Percentiles rank a stretch among this genome's conserved stretches.
These are phyloP conservation scores for Drosophila subsilvestris DNA, from an alignment of 2,888 invertebrate genomes.

Conservation along the genomic window DNA sequence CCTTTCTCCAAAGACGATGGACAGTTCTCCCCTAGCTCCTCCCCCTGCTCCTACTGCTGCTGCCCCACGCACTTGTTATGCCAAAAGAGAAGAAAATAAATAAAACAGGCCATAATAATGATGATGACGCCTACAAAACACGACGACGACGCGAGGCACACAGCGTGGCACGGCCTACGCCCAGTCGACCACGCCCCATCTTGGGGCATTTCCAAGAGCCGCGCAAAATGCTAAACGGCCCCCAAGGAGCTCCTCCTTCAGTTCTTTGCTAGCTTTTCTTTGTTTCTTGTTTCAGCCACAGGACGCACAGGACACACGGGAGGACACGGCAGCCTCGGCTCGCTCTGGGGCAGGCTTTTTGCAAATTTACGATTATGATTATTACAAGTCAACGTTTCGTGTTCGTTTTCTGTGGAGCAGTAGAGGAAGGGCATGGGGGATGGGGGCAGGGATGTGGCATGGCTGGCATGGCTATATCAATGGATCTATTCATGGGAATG, in stretches of 20 bases:
- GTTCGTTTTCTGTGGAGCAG: constrained; percentile 11
- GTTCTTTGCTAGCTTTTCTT: constrained; percentile 6
- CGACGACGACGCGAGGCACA: constrained; percentile 8
- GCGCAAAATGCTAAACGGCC: constrained; percentile 75
- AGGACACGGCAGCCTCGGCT: constrained; percentile 7
- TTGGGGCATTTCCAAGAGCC: constrained; percentile 25
- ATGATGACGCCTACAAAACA: constrained; percentile 72
- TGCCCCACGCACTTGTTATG: constrained; percentile 8
- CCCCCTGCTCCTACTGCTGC: background rate
- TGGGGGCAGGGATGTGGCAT: background rate
- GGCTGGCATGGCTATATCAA: constrained; percentile 12
- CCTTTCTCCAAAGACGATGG: constrained; percentile 48
- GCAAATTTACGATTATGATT: constrained; percentile 81
- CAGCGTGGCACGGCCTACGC: constrained; percentile 24
- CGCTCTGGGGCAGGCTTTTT: constrained; percentile 63
- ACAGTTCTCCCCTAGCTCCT: constrained; percentile 1
- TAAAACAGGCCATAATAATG: constrained; percentile 57
- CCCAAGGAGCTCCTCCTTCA: constrained; percentile 57
- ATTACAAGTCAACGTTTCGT: constrained; percentile 77
- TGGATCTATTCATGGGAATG: constrained; percentile 21
- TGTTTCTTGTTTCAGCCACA: constrained; percentile 6
- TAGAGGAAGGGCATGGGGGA: constrained; percentile 15
- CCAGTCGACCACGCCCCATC: background rate
- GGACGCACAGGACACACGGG: constrained; percentile 24
- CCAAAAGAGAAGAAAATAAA: constrained; percentile 31